A percentile compares a stretch with the other conserved stretches of the same genome.
phyloP scores from a whole-genome alignment of 2,113 vertebrate genomes.

The Ia io region DNA sequence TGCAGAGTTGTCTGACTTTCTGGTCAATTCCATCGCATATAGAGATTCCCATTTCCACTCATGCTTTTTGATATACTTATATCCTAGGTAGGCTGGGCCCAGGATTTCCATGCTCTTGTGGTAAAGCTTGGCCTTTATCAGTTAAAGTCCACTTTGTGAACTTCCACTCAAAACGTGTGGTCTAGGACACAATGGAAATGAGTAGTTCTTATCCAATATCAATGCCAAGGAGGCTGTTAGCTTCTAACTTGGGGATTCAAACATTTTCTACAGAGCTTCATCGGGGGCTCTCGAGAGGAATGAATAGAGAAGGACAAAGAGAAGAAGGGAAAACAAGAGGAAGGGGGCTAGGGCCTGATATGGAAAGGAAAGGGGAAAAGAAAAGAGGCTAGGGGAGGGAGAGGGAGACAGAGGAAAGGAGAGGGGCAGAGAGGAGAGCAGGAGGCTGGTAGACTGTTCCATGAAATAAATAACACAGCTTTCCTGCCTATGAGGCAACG shows the following conservation, averaged over 20 bases:
- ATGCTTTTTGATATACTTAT: not conserved
- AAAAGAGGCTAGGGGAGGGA: not conserved
- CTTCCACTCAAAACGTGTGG: not conserved
- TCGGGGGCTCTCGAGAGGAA: not conserved
- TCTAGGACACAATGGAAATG: not conserved
- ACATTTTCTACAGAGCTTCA: not conserved
- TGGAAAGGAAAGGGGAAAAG: not conserved
- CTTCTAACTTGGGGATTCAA: not conserved
- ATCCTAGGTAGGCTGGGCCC: not conserved
- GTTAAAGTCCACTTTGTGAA: not conserved
- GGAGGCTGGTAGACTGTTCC: not conserved
- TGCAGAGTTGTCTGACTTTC: not conserved
- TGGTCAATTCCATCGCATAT: not conserved
- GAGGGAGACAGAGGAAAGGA: rapidly evolving
- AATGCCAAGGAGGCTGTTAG: not conserved
- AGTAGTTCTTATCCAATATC: not conserved
- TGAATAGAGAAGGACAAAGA: not conserved
- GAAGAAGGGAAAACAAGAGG: not conserved
- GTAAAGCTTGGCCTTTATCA: not conserved
- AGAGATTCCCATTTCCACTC: not conserved
- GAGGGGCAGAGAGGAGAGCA: not conserved
- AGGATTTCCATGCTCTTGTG: not conserved
- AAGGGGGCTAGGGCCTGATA: not conserved
- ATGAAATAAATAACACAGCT: not conserved
- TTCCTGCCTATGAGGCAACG: slow-evolving; percentile 14